phyloP scores from a whole-genome alignment of 2,113 vertebrate genomes.

The Ochotona princeps region DNA sequence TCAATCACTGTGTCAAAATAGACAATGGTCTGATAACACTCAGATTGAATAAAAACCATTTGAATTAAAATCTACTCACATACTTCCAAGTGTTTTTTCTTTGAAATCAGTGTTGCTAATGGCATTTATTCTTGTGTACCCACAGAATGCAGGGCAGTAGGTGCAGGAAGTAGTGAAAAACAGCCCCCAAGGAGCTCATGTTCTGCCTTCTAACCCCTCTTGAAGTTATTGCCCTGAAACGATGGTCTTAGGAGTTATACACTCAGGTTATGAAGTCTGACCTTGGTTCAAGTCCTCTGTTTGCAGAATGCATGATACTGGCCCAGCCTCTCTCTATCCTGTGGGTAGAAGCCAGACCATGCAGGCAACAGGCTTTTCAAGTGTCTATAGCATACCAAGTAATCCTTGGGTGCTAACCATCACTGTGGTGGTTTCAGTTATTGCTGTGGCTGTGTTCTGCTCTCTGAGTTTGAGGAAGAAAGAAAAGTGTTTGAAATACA shows the following conservation, averaged over 20 bases:
- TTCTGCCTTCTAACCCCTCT: not conserved
- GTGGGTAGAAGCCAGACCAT: not conserved
- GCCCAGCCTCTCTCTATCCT: not conserved
- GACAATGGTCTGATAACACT: not conserved
- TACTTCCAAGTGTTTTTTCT: not conserved
- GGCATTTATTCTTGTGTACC: not conserved
- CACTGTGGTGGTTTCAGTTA: not conserved
- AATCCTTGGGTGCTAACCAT: not conserved
- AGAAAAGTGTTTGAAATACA: constrained; percentile 36
- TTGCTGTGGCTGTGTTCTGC: constrained; percentile 26
- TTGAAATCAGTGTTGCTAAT: not conserved
- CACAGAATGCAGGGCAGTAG: not conserved
- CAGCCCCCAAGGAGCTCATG: not conserved
- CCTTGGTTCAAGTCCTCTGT: not conserved
- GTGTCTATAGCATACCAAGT: not conserved
- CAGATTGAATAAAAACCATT: not conserved
- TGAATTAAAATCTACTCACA: not conserved
- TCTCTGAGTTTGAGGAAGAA: constrained; percentile 23
- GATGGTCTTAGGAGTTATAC: not conserved
- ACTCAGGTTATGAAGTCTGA: not conserved
- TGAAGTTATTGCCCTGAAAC: not conserved
- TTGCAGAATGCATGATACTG: not conserved
- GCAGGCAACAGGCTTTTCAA: not conserved
- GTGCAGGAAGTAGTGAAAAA: not conserved
- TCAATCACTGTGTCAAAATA: not conserved